These are phyloP conservation scores for Thereva nobilitata DNA, from an alignment of 2,888 invertebrate species.

Conservation along the genomic window DNA sequence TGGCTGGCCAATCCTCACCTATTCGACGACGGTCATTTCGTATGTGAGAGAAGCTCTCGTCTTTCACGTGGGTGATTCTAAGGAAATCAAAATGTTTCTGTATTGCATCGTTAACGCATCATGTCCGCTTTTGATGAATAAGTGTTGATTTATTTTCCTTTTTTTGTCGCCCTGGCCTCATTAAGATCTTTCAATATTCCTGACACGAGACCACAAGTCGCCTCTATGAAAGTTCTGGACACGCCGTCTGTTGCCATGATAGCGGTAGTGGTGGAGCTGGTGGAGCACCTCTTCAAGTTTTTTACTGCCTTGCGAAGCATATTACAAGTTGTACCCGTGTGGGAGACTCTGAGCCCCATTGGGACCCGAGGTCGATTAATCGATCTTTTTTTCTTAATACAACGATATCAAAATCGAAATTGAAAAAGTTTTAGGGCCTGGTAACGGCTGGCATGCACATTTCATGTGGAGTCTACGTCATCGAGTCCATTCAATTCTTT, in stretches of 20 bases:
- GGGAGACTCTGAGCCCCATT: background rate
- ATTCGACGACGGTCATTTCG: too few species aligned
- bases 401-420: background rate
- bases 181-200: conserved; percentile 26
- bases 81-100: conserved; percentile 30
- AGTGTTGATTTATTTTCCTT: conserved; percentile 23
- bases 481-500: background rate
- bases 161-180: conserved; percentile 28
- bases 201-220: conserved; percentile 17
- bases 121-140: conserved; percentile 32
- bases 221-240: background rate
- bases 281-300: background rate
- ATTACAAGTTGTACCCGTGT: conserved; percentile 8
- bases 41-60: background rate
- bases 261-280: conserved; percentile 7
- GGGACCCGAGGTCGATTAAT: background rate
- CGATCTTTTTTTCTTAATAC: conserved; percentile 6
- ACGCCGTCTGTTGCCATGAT: conserved; percentile 5
- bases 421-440: conserved; percentile 21
- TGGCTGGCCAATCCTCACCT: too few species aligned
- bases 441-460: conserved; percentile 12
- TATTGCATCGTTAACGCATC: conserved; percentile 30
- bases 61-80: conserved; percentile 33
- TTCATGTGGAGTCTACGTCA: background rate
- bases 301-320: background rate